Base-by-base conservation (phyloP, 2,113 vertebrate species). In the Carassius auratus region DNA sequence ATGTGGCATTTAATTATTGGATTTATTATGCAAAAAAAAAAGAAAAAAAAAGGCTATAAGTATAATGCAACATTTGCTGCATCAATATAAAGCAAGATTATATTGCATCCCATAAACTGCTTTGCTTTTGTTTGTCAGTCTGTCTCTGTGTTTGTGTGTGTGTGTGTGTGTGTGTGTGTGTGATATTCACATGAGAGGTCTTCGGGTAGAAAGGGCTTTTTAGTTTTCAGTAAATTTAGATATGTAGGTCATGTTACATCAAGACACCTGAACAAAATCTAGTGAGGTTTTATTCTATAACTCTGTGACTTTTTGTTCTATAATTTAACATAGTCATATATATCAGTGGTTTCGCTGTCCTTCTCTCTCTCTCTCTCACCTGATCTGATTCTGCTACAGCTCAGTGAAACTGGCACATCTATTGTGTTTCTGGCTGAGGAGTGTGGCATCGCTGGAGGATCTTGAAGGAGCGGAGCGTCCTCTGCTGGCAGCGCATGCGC, bases 401-500 rank as follows among this genome's bases (percentile, higher is more conserved):
- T 8, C 59, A 8, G 23, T 10, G 8, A 50, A 81, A 30, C 23
- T 81, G 61, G 62, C 42, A 52, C 79, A 81, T 50, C 79, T 15
- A 50, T 36, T 50, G 50, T 81, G 68, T 81, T 68, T 81, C 50
- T 68, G 52, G 21, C 12, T 5, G 33, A 23, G 21, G 8, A 1
- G 48, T 4, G 48, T 55, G 74, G 61, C 62, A 7, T 57, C 9
- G 14, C 48, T 33, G 17, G 8, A 3, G 4, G 15, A 10, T 3
- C 4, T 15, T 21, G 76, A 78, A 36, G 5, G 19, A 26, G 21
- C 21, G 36, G 1, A 64, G 57, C n/a, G 57, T 13, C 79, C 13
- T 81, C 79, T 81, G 62, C 62, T 68, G 79, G 79, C 38, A 1
- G n/a, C 75, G 30, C 75, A 21, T 5, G 9, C 30, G 21, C 55